Evolutionary conservation across 2,888 invertebrate species (phyloP), one percentile per base, ranked within the genome.

Genomic region (Apamea anceps): DNA sequence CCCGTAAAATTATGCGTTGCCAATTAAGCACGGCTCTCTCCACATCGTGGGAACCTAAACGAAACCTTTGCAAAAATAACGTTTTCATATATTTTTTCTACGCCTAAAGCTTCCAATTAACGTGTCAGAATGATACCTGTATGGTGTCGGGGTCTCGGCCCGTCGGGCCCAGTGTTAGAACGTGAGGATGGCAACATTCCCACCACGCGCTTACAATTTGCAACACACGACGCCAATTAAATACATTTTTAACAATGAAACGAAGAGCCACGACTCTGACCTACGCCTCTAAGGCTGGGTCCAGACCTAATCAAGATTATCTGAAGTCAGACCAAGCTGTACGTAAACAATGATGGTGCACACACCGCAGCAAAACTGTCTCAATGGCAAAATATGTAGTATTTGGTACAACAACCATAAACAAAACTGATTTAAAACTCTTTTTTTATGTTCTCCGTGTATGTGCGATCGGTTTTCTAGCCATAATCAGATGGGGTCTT

Each of bases 221-320:
- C 92, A 87, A 88, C 90, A 91, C 93, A 92, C 93, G 93, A 92
- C 80, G 86, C 91, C 93, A 94, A 93, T 94, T 94, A 94, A 93
- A 92, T 89, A 85, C 84, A 90, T 91, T 90, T 91, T 90, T 87
- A 89, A 90, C 91, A 90, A 90, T 88, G 87, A 82, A 86, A 85
- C 77, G 75, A 77, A 80, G 73, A 82, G 77, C 87, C 88, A 91
- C 91, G 89, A 89, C 78, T 87, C 79, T 81, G 82, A 86, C 86
- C 86, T 76, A 32, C 70, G 66, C 77, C 76, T 78, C 75, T 82
- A 80, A 57, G 28, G 76, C 57, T 76, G 37, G 3, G 18, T 10
- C 8, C 37, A 81, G 75, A 37, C 37, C 32, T 42, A 67, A 21
- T 45, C 28, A 15, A 62, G 67, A 45, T 54, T 45, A 45, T 67